Base-by-base conservation (phyloP, 2,113 vertebrate genomes). In the Empidonax alnorum region DNA sequence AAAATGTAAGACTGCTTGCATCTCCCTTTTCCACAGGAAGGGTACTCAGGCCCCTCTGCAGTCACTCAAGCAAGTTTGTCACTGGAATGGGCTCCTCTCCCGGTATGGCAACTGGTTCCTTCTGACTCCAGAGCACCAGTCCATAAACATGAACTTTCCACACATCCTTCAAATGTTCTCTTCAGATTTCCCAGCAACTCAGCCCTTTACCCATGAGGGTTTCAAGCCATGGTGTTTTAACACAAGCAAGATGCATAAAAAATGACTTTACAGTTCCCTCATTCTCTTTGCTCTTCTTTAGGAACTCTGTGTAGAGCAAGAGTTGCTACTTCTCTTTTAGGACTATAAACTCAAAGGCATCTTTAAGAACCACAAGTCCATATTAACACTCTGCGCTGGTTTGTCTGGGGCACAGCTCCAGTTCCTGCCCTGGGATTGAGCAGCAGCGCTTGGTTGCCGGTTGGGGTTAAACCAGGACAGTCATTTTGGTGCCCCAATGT, bases 381-480 rank as follows among this genome's bases (percentile, higher is more conserved):
- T 8, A 9, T 22, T 16, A 58, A 66, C 41, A 62, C 7, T 1
- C 11, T 28, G 35, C 20, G 35, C 49, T 37, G 18, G 35, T 37
- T 30, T 71, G 42, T 19, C 72, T 63, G 15, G 10, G 27, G 31
- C 11, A 44, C 55, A 63, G 56, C 19, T 37, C 22, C 7, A 37
- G 55, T 9, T 13, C 9, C 14, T 47, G 71, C 55, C 14, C 25
- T 41, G 14, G 39, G 14, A 80, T 4, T 0, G 14, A 79, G 52
- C 30, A 16, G 67, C 3, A 27, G 22, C 2, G 24, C 50, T n/a
- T 7, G 33, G 35, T 14, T 63, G 72, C 27, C 1, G 0, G 23
- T 22, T 55, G 76, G 49, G 62, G 76, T 68, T 75, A 75, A 75
- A 69, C 16, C 69, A 80, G 55, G 63, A 75, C 83, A 74, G 31